phyloP scores from a whole-genome alignment of 1,140 invertebrate genomes.

The Heliconius congener region DNA sequence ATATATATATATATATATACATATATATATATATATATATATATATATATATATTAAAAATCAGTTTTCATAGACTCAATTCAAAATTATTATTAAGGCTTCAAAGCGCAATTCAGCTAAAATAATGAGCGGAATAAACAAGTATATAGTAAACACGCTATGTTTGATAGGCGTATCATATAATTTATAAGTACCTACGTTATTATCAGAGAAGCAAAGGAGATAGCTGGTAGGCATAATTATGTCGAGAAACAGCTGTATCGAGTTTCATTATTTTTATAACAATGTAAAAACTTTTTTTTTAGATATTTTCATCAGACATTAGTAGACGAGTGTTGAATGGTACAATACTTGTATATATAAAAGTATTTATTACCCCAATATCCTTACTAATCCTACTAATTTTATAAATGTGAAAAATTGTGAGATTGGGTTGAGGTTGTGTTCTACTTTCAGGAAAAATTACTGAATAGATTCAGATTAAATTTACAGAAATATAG shows the following conservation, averaged over 20 bases:
- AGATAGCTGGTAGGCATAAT: conserved; percentile 27
- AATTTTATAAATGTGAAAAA: no score
- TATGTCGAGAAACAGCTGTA: conserved; percentile 30
- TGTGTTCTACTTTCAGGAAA: no score
- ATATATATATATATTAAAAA: no score
- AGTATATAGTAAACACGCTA: conserved; percentile 24
- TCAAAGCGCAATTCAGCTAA: conserved; percentile 5
- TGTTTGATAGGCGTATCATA: conserved; percentile 23
- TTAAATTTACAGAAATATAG: no score
- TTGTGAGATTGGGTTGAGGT: no score
- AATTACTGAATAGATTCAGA: no score
- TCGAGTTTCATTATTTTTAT: conserved; percentile 2
- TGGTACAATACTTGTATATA: no score
- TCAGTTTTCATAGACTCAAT: background rate
- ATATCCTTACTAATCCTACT: no score
- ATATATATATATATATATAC: no score
- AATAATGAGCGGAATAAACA: conserved; percentile 3
- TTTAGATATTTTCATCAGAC: background rate
- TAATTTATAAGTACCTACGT: conserved; percentile 26
- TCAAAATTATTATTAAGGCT: no score
- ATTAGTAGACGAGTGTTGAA: background rate
- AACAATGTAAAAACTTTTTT: background rate
- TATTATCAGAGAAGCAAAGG: conserved; percentile 24
- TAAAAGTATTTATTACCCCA: no score
- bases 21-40: no score